Percentiles rank a stretch among this genome's conserved stretches.
Evolutionary conservation across 2,888 invertebrate species (phyloP).

Genomic region (Nephrocerus scutellatus): DNA sequence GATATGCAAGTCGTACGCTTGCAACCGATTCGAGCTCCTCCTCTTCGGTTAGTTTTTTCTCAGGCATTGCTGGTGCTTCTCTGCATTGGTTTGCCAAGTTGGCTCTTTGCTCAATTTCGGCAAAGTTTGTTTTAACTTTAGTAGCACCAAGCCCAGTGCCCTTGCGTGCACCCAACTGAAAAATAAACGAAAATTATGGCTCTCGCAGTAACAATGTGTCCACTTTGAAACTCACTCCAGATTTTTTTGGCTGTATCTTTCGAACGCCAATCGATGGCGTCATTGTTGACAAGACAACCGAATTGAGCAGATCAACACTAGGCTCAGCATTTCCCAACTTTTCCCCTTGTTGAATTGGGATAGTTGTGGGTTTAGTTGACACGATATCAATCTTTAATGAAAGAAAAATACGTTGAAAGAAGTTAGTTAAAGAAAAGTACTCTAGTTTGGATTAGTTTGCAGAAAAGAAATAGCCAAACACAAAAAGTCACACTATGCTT

Average conservation of each 20-base stretch:
- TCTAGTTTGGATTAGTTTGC: neutral
- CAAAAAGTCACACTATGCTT: conserved; percentile 29
- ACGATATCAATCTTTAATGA: conserved; percentile 30
- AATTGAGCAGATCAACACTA: conserved; percentile 43
- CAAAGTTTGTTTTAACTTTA: conserved; percentile 89
- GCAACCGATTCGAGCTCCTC: conserved; percentile 65
- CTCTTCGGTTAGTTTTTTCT: conserved; percentile 48
- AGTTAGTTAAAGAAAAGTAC: neutral
- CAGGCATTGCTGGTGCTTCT: conserved; percentile 35
- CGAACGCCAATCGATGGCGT: conserved; percentile 67
- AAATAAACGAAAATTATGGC: conserved; percentile 8
- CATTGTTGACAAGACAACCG: conserved; percentile 41
- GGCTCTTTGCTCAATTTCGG: conserved; percentile 87
- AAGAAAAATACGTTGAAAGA: neutral
- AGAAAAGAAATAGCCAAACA: neutral
- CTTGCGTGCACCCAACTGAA: conserved; percentile 78
- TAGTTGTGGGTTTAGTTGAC: conserved; percentile 15
- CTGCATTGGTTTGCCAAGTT: conserved; percentile 74
- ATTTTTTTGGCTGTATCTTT: conserved; percentile 62
- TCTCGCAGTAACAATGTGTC: neutral
- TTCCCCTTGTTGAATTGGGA: conserved; percentile 15
- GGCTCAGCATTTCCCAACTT: conserved; percentile 35
- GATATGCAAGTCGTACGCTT: conserved; percentile 67
- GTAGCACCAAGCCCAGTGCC: conserved; percentile 83
- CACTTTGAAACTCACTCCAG: conserved; percentile 52